Percentiles rank a stretch among this genome's conserved stretches.
phyloP scores from a whole-genome alignment of 2,888 invertebrate species.

The Escarpia spicata region DNA sequence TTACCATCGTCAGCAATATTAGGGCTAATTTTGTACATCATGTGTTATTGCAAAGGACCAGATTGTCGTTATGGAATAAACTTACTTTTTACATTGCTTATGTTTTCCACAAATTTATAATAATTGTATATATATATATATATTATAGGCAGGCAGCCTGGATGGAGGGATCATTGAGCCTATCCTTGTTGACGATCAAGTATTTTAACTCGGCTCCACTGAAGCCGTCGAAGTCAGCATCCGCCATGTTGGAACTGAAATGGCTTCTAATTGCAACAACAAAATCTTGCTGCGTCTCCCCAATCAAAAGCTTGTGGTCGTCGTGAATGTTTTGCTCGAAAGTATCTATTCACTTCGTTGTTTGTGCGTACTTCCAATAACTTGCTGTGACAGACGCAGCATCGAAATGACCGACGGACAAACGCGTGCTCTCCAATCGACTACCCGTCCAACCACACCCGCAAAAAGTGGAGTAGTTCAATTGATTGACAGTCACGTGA shows the following conservation, averaged over 20 bases:
- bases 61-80: too few species aligned
- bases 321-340: background rate
- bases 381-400: conserved; percentile 1
- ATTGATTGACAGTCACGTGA: background rate
- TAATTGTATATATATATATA: too few species aligned
- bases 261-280: background rate
- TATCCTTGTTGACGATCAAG: conserved; percentile 94
- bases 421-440: conserved; percentile 13
- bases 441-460: conserved; percentile 16
- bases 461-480: background rate
- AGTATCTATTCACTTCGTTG: background rate
- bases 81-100: too few species aligned
- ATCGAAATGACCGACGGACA: conserved; percentile 8
- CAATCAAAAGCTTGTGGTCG: background rate
- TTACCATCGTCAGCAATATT: background rate
- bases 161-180: conserved; percentile 90
- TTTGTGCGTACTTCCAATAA: background rate
- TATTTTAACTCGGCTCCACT: conserved; percentile 81
- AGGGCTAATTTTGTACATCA: background rate
- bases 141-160: conserved; percentile 91
- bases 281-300: background rate
- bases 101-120: too few species aligned
- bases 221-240: conserved; percentile 42
- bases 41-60: too few species aligned
- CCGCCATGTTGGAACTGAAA: conserved; percentile 40